Percentiles rank a stretch among this genome's conserved stretches.
Conservation (phyloP, 2,888 invertebrate species). For the Ormia ochracea region DNA sequence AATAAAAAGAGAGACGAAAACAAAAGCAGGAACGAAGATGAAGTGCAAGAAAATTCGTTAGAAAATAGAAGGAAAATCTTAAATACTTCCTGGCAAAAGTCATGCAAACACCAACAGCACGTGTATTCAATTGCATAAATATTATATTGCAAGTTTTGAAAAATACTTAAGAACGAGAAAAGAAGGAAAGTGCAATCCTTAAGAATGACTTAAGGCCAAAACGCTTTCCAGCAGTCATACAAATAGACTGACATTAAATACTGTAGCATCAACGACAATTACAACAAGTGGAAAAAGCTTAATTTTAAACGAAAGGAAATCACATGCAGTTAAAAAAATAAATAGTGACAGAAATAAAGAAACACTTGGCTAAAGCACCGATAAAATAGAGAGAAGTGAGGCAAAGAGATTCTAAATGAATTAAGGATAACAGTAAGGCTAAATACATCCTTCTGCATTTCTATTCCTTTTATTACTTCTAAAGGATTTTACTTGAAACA, state of each 20-base stretch:
- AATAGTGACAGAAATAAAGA: background rate
- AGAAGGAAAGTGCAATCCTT: constrained; percentile 22
- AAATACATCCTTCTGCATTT: background rate
- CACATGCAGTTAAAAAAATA: constrained; percentile 33
- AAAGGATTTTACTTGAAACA: too few relatives aligned
- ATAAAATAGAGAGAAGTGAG: background rate
- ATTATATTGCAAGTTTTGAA: background rate
- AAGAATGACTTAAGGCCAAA: constrained; percentile 51
- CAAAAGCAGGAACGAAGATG: too few relatives aligned
- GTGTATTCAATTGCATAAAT: background rate
- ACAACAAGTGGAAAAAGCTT: background rate
- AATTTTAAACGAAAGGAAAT: constrained; percentile 36
- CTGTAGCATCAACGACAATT: background rate
- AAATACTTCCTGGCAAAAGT: constrained; percentile 59
- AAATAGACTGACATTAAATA: background rate
- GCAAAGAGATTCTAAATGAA: background rate
- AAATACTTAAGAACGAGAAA: constrained; percentile 24
- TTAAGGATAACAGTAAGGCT: background rate
- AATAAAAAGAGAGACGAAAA: too few relatives aligned
- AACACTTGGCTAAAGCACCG: background rate
- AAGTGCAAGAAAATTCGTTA: constrained; percentile 9
- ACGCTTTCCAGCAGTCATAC: constrained; percentile 4
- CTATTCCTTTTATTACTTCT: too few relatives aligned
- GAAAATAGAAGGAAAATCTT: constrained; percentile 39
- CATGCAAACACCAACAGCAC: constrained; percentile 27